Conservation (phyloP, 2,113 vertebrate genomes). For the Martes martes region DNA sequence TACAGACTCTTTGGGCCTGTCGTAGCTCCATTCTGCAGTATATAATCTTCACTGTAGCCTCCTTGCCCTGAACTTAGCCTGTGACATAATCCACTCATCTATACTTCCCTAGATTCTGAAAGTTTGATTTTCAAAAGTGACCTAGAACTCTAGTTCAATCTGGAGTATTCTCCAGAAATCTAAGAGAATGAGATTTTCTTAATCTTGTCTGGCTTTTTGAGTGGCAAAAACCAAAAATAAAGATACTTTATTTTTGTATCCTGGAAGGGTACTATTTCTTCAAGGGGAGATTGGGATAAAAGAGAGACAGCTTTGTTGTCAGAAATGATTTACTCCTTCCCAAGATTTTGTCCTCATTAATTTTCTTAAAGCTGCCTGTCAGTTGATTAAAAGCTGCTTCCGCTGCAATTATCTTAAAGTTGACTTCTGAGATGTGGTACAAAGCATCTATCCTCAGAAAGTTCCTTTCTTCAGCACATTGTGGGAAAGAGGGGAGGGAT, state of each 20-base stretch:
- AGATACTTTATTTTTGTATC: constrained; percentile 62
- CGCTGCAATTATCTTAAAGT: constrained; percentile 65
- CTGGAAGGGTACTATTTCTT: constrained; percentile 69
- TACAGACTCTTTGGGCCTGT: neutral
- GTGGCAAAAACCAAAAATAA: constrained; percentile 52
- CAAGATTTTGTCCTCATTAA: constrained; percentile 73
- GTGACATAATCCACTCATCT: neutral
- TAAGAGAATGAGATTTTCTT: neutral
- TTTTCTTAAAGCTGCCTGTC: constrained; percentile 72
- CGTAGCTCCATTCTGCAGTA: neutral
- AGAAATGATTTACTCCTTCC: constrained; percentile 72
- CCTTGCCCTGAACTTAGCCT: neutral
- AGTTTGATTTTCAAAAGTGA: constrained; percentile 27
- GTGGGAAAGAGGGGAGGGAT: neutral
- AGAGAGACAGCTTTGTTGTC: constrained; percentile 75
- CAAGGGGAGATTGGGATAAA: constrained; percentile 61
- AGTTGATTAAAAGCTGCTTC: constrained; percentile 77
- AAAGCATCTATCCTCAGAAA: constrained; percentile 64
- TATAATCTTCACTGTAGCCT: neutral
- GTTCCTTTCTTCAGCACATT: constrained; percentile 50
- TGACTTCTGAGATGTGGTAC: constrained; percentile 69
- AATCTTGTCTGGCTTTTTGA: constrained; percentile 40
- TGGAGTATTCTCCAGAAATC: constrained; percentile 14
- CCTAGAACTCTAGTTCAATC: constrained; percentile 19
- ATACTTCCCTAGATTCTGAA: neutral